A percentile compares a stretch with the other conserved stretches of the same genome.
These are phyloP conservation scores for Hyppa rectilinea DNA, from an alignment of 2,888 invertebrate genomes.

Conservation along the genomic window DNA sequence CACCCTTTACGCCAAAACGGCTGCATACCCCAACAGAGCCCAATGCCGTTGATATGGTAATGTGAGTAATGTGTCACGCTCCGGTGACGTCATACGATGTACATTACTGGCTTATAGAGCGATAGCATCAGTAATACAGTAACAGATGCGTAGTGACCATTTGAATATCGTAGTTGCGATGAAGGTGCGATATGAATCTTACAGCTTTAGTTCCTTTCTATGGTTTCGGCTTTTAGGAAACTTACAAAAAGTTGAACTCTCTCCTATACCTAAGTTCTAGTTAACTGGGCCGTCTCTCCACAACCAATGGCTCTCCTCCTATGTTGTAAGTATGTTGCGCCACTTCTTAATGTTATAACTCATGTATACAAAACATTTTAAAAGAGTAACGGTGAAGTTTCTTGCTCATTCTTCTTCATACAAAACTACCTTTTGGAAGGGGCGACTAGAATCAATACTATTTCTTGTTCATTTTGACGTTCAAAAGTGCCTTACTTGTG, in stretches of 20 bases:
- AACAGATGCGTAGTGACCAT: slow-evolving; percentile 63
- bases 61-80: slow-evolving; percentile 69
- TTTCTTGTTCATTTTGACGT: too few relatives aligned
- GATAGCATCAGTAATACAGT: slow-evolving; percentile 67
- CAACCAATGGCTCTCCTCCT: too few relatives aligned
- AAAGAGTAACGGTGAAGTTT: too few relatives aligned
- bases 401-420: too few relatives aligned
- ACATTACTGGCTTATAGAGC: slow-evolving; percentile 56
- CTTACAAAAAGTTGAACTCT: not conserved
- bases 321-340: too few relatives aligned
- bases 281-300: too few relatives aligned
- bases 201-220: not conserved
- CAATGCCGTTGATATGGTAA: slow-evolving; percentile 80
- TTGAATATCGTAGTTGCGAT: slow-evolving; percentile 24
- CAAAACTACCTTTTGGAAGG: too few relatives aligned
- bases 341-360: too few relatives aligned
- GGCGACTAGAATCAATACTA: too few relatives aligned
- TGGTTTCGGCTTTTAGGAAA: not conserved
- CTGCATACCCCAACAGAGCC: slow-evolving; percentile 43
- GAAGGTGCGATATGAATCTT: not conserved
- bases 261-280: too few relatives aligned
- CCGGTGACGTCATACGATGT: slow-evolving; percentile 53
- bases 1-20: not conserved
- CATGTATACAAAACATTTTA: too few relatives aligned
- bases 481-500: too few relatives aligned